Conservation (phyloP, 2,888 invertebrate genomes). For the Gnatocerus cornutus region DNA sequence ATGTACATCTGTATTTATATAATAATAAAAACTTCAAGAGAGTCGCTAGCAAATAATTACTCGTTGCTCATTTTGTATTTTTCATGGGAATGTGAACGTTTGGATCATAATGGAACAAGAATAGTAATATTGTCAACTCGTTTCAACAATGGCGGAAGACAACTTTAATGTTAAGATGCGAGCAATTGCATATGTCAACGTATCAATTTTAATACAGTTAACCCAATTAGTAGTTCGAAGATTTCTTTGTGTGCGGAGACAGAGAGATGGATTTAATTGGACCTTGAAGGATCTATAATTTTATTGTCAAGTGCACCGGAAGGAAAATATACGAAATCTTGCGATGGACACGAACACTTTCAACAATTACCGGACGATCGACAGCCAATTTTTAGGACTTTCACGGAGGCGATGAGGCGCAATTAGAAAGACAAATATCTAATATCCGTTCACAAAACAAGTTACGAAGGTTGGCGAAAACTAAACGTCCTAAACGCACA, state of each 20-base stretch:
- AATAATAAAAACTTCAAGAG: constrained; percentile 52
- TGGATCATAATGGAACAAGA: constrained; percentile 24
- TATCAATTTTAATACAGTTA: constrained; percentile 51
- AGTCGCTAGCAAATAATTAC: constrained; percentile 34
- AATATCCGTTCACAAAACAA: too few relatives aligned
- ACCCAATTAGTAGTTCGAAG: constrained; percentile 36
- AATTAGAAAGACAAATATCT: too few relatives aligned
- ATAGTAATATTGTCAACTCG: constrained; percentile 41
- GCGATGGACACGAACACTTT: too few relatives aligned
- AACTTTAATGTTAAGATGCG: constrained; percentile 29
- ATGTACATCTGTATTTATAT: constrained; percentile 56
- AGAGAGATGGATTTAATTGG: constrained; percentile 30
- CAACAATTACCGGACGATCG: too few relatives aligned
- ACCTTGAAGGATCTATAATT: constrained; percentile 41
- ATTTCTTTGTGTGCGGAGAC: constrained; percentile 31
- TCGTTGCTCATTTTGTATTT: constrained; percentile 44
- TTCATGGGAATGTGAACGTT: constrained; percentile 51
- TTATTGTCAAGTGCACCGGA: constrained; percentile 32
- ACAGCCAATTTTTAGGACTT: too few relatives aligned
- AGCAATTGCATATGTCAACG: constrained; percentile 49
- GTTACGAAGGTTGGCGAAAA: too few relatives aligned
- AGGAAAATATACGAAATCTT: constrained; percentile 35
- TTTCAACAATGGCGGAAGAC: constrained; percentile 32
- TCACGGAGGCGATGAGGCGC: too few relatives aligned
- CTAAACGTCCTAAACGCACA: too few relatives aligned